phyloP scores from a whole-genome alignment of 1,140 invertebrate species.

The Lordiphosa clarofinis region DNA sequence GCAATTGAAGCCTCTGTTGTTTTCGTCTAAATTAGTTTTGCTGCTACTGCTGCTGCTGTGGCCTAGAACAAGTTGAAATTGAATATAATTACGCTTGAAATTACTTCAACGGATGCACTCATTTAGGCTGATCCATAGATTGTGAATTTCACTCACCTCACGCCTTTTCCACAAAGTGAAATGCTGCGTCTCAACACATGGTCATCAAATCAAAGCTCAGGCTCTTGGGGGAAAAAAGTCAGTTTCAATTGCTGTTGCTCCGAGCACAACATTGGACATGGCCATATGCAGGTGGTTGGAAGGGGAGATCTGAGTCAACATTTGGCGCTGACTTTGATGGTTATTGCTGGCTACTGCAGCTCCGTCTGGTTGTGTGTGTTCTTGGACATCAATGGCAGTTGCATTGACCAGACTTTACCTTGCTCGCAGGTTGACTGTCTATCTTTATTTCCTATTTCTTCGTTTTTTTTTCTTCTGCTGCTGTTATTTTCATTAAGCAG shows the following conservation, averaged over 20 bases:
- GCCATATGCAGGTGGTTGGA: constrained; percentile 41
- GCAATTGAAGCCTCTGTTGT: constrained; percentile 22
- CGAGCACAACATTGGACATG: constrained; percentile 48
- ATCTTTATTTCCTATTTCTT: constrained; percentile 27
- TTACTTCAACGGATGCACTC: constrained; percentile 72
- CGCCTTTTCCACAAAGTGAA: constrained; percentile 62
- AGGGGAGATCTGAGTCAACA: constrained; percentile 40
- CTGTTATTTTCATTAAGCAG: constrained; percentile 35
- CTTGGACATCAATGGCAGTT: constrained; percentile 58
- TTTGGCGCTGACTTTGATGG: constrained; percentile 71
- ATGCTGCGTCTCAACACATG: constrained; percentile 52
- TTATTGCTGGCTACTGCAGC: constrained; percentile 35
- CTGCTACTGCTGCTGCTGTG: constrained; percentile 23
- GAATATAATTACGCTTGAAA: constrained; percentile 62
- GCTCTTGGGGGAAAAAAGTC: neutral
- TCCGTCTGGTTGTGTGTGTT: constrained; percentile 42
- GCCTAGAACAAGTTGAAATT: constrained; percentile 48
- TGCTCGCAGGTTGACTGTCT: constrained; percentile 16
- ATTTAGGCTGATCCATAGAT: constrained; percentile 49
- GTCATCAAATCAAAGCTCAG: constrained; percentile 50
- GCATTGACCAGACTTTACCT: constrained; percentile 29
- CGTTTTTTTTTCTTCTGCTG: constrained; percentile 14
- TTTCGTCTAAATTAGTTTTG: constrained; percentile 58
- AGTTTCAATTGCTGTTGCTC: constrained; percentile 6
- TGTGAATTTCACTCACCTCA: constrained; percentile 37